Evolutionary conservation across 2,888 invertebrate species (phyloP), one percentile per base, ranked within the genome.

Genomic region (Leptura quadrifasciata): DNA sequence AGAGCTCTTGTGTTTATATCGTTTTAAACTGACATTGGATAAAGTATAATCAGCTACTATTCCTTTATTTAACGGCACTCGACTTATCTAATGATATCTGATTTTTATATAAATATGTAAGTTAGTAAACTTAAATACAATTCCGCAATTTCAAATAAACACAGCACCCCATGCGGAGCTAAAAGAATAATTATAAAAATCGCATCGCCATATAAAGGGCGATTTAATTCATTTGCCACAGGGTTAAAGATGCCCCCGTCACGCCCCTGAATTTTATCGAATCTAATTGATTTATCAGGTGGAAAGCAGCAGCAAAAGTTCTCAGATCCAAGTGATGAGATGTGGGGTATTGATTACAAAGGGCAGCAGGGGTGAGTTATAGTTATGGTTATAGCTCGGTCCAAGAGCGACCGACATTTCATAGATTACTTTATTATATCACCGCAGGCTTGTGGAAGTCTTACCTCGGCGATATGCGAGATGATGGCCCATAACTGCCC

Each of bases 391-490:
- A 89, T 88, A 83, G 87, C 87, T 83, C 79, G 81, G 84, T 82
- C 86, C 85, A 86, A 86, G 85, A 85, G 85, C 85, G 84, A 84
- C 86, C 87, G 84, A 87, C 88, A 86, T 88, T 88, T 87, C 86
- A 85, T 84, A 88, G 88, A 89, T 88, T 89, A 88, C 88, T 88
- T 88, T 89, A 89, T 89, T 89, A 89, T 88, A 87, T 88, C 86
- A 83, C 85, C 85, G 81, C 86, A 83, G 84, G 82, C 84, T 77
- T 85, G 84, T 79, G 85, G 84, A 76, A 76, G 71, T 86, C 86
- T 86, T 88, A 88, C 88, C 88, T 89, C 88, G 80, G 81, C 85
- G 86, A 87, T 87, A 87, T 88, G 87, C 86, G 87, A 87, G 87
- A 88, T 88, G 88, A 88, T 88, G 85, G 87, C 83, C 87, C 86